Conservation (phyloP, 2,888 invertebrate species). For the Megalurothrips usitatus region DNA sequence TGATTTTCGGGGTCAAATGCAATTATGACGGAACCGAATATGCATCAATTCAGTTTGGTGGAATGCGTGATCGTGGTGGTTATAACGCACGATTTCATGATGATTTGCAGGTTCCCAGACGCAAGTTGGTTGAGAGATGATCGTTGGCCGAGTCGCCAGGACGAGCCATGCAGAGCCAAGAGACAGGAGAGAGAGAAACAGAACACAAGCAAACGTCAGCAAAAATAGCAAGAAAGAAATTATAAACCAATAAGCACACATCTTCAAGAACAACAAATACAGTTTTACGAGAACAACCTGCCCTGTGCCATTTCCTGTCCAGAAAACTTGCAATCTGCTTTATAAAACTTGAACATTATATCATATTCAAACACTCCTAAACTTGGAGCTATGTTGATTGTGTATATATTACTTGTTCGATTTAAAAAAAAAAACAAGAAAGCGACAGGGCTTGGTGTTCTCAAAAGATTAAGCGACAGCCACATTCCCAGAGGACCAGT, state of each 20-base stretch:
- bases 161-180: slow-evolving; percentile 25
- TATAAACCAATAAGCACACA: slow-evolving; percentile 23
- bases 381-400: too few relatives aligned
- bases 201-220: slow-evolving; percentile 23
- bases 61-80: slow-evolving; percentile 4
- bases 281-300: slow-evolving; percentile 12
- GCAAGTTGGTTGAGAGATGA: slow-evolving; percentile 3
- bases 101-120: slow-evolving; percentile 3
- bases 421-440: too few relatives aligned
- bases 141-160: slow-evolving; percentile 8
- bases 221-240: slow-evolving; percentile 25
- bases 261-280: slow-evolving; percentile 25
- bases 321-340: background rate
- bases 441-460: too few relatives aligned
- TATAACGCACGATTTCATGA: slow-evolving; percentile 12
- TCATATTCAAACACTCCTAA: too few relatives aligned
- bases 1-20: background rate
- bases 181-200: slow-evolving; percentile 25
- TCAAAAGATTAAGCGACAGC: too few relatives aligned
- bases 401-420: too few relatives aligned
- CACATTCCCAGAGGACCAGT: too few relatives aligned
- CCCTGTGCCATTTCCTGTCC: background rate
- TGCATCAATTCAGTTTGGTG: background rate
- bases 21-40: slow-evolving; percentile 8
- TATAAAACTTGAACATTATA: background rate